These are phyloP conservation scores for Phyllotreta cruciferae DNA, from an alignment of 2,888 invertebrate genomes.

Conservation along the genomic window DNA sequence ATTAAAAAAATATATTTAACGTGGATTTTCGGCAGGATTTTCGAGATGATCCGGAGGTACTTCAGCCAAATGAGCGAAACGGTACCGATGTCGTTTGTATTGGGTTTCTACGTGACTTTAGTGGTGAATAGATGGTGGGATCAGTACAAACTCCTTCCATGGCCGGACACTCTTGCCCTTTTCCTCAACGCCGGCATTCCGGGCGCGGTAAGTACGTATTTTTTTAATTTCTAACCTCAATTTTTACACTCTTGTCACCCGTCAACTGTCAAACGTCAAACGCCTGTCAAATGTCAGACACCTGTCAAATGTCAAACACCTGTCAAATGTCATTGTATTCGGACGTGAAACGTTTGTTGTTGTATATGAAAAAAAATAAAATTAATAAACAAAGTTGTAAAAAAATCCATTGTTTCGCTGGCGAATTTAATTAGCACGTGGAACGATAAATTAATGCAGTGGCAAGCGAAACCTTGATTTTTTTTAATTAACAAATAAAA, in stretches of 20 bases:
- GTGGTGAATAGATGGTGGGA: slow-evolving; percentile 96
- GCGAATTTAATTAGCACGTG: no score
- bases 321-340: no score
- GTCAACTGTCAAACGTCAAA: background rate
- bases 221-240: background rate
- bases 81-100: slow-evolving; percentile 94
- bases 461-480: no score
- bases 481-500: no score
- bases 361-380: no score
- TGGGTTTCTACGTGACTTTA: slow-evolving; percentile 93
- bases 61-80: slow-evolving; percentile 88
- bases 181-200: slow-evolving; percentile 92
- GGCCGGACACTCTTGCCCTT: slow-evolving; percentile 92
- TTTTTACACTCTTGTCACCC: background rate
- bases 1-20: slow-evolving; percentile 2
- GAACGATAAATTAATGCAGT: no score
- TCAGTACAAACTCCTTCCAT: slow-evolving; percentile 89
- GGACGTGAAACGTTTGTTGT: no score
- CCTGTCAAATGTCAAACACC: no score
- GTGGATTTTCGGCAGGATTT: slow-evolving; percentile 70
- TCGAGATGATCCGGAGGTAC: slow-evolving; percentile 85
- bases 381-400: no score
- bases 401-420: no score
- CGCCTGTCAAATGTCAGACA: no score
- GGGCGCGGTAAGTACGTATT: slow-evolving; percentile 78